phyloP scores from a whole-genome alignment of 2,888 invertebrate genomes.

The Criorhina ranunculi region DNA sequence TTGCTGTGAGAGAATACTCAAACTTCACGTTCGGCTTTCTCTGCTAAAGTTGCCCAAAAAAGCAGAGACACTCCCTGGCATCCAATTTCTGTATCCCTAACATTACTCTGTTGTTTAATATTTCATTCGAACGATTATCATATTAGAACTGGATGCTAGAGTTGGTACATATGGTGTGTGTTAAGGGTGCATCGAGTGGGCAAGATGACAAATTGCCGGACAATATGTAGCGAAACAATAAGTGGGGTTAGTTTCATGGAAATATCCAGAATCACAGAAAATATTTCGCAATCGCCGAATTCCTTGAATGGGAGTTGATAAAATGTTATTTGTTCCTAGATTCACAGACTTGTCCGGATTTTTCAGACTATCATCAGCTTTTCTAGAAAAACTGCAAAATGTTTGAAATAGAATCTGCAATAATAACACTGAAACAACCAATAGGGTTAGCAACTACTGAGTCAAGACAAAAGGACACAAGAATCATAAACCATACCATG shows the following conservation, averaged over 20 bases:
- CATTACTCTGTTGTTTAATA: slow-evolving; percentile 61
- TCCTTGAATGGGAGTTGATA: not conserved
- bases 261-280: slow-evolving; percentile 29
- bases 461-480: no score
- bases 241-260: slow-evolving; percentile 47
- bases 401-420: no score
- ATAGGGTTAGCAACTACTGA: no score
- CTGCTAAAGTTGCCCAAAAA: slow-evolving; percentile 18
- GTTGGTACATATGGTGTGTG: slow-evolving; percentile 3
- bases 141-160: slow-evolving; percentile 48
- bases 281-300: slow-evolving; percentile 46
- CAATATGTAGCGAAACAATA: slow-evolving; percentile 33
- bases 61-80: slow-evolving; percentile 41
- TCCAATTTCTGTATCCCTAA: slow-evolving; percentile 43
- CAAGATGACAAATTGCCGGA: slow-evolving; percentile 14
- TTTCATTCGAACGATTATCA: slow-evolving; percentile 70
- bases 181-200: not conserved
- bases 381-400: no score
- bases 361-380: not conserved
- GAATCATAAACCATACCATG: no score
- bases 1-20: slow-evolving; percentile 39
- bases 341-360: not conserved
- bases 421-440: no score
- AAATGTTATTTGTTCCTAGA: slow-evolving; percentile 11
- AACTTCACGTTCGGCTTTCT: slow-evolving; percentile 27